Conservation (phyloP, 2,113 vertebrate genomes). For the human (Homo sapiens) region DNA sequence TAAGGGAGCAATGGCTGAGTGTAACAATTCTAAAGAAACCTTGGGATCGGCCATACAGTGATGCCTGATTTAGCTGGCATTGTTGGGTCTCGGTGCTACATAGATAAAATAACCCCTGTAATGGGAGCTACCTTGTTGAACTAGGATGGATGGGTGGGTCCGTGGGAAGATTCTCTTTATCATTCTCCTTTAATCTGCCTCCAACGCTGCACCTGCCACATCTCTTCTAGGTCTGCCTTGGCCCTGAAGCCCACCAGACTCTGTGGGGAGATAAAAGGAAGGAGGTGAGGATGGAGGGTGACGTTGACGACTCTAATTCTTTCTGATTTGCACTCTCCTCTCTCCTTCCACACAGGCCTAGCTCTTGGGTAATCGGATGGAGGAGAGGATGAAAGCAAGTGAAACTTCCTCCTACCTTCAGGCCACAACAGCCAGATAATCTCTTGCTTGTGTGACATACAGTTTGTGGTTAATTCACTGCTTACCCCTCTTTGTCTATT, state of each 20-base stretch:
- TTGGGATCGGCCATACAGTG: background rate
- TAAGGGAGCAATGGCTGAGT: slow-evolving; percentile 7
- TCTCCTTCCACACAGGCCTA: background rate
- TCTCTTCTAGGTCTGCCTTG: background rate
- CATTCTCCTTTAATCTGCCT: background rate
- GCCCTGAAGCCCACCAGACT: background rate
- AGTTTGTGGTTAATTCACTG: background rate
- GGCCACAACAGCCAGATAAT: background rate
- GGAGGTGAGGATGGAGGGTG: background rate
- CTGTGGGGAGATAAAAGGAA: background rate
- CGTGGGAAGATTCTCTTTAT: background rate
- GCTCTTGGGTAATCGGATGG: background rate
- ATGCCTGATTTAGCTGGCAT: background rate
- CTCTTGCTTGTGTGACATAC: background rate
- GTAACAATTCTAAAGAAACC: background rate
- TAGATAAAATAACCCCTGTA: background rate
- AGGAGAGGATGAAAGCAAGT: background rate
- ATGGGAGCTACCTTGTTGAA: background rate
- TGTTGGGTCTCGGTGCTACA: background rate
- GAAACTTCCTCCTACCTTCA: background rate
- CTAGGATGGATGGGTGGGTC: background rate
- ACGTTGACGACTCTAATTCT: background rate
- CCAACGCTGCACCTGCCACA: no score
- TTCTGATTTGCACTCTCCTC: background rate
- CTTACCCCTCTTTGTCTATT: background rate